These are phyloP conservation scores for Echeneis naucrates DNA, from an alignment of 2,797 vertebrate species.

Conservation along the genomic window DNA sequence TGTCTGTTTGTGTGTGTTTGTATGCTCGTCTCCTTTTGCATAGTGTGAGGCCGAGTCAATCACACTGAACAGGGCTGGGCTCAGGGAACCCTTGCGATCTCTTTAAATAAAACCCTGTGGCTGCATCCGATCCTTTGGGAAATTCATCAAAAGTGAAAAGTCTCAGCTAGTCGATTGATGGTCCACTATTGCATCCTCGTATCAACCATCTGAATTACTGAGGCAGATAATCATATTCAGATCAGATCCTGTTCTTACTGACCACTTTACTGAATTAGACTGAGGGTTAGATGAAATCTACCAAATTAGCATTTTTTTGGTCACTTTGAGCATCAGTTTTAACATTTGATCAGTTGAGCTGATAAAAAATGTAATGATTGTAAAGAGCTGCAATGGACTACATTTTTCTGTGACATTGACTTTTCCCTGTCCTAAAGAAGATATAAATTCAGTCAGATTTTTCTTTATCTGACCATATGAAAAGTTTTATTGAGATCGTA, in stretches of 20 bases:
- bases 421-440: background rate
- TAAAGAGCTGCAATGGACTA: background rate
- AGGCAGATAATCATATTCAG: background rate
- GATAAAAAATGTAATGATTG: background rate
- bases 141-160: slow-evolving; percentile 35
- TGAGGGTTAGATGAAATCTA: background rate
- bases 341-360: too few relatives aligned
- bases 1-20: slow-evolving; percentile 17
- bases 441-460: background rate
- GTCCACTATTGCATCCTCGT: background rate
- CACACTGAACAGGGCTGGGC: slow-evolving; percentile 69
- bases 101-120: slow-evolving; percentile 58
- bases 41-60: slow-evolving; percentile 74
- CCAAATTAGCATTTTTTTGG: too few relatives aligned
- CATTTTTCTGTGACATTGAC: background rate
- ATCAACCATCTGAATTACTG: background rate
- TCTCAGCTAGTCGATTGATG: slow-evolving; percentile 24
- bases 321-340: too few relatives aligned
- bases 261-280: background rate
- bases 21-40: slow-evolving; percentile 31
- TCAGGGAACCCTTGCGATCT: slow-evolving; percentile 68
- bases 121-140: slow-evolving; percentile 48
- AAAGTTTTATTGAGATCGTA: background rate
- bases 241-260: background rate
- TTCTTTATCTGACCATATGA: background rate